Percentiles rank a stretch among this genome's conserved stretches.
Evolutionary conservation across 2,888 invertebrate genomes (phyloP).

Genomic region (Metopia argyrocephala): DNA sequence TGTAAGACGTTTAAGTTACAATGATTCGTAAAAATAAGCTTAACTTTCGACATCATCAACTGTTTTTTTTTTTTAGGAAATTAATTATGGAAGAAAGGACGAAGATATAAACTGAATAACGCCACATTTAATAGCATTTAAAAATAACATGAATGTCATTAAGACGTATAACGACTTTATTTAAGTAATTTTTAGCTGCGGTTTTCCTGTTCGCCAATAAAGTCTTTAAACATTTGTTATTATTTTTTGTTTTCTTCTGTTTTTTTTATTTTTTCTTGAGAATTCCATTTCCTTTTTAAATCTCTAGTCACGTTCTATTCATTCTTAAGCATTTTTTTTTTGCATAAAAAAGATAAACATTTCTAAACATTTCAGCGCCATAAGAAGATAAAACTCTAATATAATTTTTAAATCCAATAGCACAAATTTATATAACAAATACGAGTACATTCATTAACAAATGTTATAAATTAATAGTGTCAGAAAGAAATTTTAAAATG

Average conservation of each 20-base stretch:
- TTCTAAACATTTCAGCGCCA: neutral
- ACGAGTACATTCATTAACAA: too few relatives aligned
- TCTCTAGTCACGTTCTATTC: neutral
- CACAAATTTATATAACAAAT: too few relatives aligned
- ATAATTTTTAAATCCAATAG: neutral
- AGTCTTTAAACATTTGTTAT: neutral
- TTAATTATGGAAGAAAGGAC: too few relatives aligned
- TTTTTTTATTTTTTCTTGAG: neutral
- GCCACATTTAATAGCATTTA: too few relatives aligned
- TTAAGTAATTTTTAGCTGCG: too few relatives aligned
- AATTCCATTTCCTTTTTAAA: neutral
- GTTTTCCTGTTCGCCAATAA: too few relatives aligned
- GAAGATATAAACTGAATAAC: too few relatives aligned
- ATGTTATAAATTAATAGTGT: too few relatives aligned
- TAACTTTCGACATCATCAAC: neutral
- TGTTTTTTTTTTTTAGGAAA: too few relatives aligned
- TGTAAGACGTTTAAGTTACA: neutral
- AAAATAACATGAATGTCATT: too few relatives aligned
- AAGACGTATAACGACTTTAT: too few relatives aligned
- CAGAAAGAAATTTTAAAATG: too few relatives aligned
- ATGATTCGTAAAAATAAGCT: neutral
- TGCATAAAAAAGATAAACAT: neutral
- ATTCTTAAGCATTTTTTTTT: neutral
- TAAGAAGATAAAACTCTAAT: neutral
- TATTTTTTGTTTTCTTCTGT: neutral